Percentiles rank a stretch among this genome's conserved stretches.
Evolutionary conservation across 37 sponge, comb jelly and placozoan species (phyloP).

Genomic region (Petrosia ficiformis): DNA sequence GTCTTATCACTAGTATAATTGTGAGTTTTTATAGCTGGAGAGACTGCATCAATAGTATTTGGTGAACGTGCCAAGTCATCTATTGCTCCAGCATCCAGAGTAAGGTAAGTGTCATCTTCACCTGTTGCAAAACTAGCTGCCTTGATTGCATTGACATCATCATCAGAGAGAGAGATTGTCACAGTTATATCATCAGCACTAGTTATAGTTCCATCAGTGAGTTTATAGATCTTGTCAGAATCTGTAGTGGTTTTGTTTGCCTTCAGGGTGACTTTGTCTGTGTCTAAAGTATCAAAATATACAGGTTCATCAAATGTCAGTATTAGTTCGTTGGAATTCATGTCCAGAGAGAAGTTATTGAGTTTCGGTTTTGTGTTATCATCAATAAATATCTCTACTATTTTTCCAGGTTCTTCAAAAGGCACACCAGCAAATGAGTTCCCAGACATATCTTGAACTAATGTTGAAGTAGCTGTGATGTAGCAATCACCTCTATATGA

Average conservation of each 20-base stretch:
- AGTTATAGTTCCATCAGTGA: constrained; percentile 63
- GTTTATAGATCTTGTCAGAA: constrained; percentile 29
- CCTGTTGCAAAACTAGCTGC: constrained; percentile 50
- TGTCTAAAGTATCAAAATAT: constrained; percentile 28
- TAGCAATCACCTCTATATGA: constrained; percentile 85
- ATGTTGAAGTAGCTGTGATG: constrained; percentile 31
- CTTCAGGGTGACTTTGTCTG: constrained; percentile 56
- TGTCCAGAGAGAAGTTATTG: constrained; percentile 57
- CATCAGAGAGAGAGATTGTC: constrained; percentile 51
- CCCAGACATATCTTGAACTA: constrained; percentile 62
- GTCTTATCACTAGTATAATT: constrained; percentile 65
- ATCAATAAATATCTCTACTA: constrained; percentile 59
- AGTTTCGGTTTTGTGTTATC: constrained; percentile 60
- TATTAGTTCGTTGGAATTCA: constrained; percentile 60
- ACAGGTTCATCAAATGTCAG: constrained; percentile 80
- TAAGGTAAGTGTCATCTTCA: constrained; percentile 58
- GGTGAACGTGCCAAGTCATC: constrained; percentile 55
- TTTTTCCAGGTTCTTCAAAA: constrained; percentile 41
- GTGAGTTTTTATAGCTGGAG: constrained; percentile 27
- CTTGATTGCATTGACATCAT: constrained; percentile 79
- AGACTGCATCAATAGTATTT: constrained; percentile 51
- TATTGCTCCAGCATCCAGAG: constrained; percentile 43
- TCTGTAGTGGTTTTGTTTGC: constrained; percentile 9
- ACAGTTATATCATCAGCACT: constrained; percentile 47
- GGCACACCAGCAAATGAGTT: constrained; percentile 57